These are phyloP conservation scores for Sebastiscus albofasciatus DNA, from an alignment of 2,797 vertebrate genomes.

Conservation along the genomic window DNA sequence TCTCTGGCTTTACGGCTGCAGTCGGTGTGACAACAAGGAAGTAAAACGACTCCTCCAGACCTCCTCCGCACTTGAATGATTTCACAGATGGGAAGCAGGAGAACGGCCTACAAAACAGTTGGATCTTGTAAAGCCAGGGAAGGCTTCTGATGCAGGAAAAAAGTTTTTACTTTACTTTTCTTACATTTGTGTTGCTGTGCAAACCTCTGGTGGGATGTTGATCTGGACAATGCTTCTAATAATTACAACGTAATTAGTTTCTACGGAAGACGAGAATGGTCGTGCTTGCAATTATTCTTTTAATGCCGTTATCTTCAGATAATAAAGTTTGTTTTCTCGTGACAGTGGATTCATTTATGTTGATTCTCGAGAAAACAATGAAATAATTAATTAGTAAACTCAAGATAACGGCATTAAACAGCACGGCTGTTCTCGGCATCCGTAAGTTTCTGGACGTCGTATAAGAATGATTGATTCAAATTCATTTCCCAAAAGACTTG, in stretches of 20 bases:
- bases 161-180: neutral
- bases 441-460: neutral
- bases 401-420: neutral
- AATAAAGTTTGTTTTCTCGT: neutral
- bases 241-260: neutral
- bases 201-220: neutral
- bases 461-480: neutral
- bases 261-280: neutral
- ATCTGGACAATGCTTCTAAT: neutral
- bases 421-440: neutral
- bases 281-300: neutral
- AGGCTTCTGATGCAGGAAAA: constrained; percentile 2
- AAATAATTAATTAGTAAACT: neutral
- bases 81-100: constrained; percentile 66
- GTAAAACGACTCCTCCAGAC: constrained; percentile 69
- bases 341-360: neutral
- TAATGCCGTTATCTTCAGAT: neutral
- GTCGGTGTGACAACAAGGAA: constrained; percentile 58
- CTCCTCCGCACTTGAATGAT: constrained; percentile 63
- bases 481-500: neutral
- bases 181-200: neutral
- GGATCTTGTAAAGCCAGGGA: constrained; percentile 14
- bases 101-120: constrained; percentile 31
- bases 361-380: neutral
- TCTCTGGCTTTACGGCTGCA: constrained; percentile 37